Evolutionary conservation across 2,797 vertebrate genomes (phyloP).

Genomic region (Micromesistius poutassou): DNA sequence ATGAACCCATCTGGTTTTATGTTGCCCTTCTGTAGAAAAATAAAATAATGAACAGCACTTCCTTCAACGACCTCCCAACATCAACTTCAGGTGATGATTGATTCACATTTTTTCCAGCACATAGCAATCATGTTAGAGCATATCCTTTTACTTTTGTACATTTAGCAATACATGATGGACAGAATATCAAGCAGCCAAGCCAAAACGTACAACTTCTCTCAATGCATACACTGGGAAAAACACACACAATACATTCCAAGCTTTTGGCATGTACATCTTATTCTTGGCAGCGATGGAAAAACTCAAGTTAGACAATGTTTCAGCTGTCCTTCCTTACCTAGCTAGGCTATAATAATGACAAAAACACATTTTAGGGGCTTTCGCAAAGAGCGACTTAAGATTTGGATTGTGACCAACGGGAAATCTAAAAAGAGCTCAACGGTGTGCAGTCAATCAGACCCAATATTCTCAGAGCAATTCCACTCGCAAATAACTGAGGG

Average conservation of each 20-base stretch:
- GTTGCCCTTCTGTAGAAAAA: neutral
- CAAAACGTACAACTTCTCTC: slow-evolving; percentile 20
- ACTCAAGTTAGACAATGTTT: neutral
- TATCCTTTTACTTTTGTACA: slow-evolving; percentile 20
- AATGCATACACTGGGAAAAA: neutral
- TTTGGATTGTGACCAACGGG: neutral
- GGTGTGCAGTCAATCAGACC: neutral
- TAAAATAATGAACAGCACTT: neutral
- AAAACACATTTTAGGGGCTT: slow-evolving; percentile 2
- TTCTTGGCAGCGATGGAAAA: neutral
- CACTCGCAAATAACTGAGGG: too few species aligned
- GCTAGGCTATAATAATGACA: neutral
- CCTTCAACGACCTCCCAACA: neutral
- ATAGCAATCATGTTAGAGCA: slow-evolving; percentile 22
- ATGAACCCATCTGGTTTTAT: neutral
- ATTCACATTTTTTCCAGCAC: slow-evolving; percentile 3
- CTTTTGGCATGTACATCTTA: neutral
- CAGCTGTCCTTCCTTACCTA: neutral
- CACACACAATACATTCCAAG: neutral
- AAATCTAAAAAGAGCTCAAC: neutral
- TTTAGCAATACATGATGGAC: slow-evolving; percentile 31
- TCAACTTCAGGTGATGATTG: neutral
- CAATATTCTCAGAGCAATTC: neutral
- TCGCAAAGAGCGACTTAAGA: neutral
- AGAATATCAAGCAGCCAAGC: slow-evolving; percentile 29